Evolutionary conservation across 1,140 invertebrate genomes (phyloP).

Genomic region (Acyrthosiphon pisum): DNA sequence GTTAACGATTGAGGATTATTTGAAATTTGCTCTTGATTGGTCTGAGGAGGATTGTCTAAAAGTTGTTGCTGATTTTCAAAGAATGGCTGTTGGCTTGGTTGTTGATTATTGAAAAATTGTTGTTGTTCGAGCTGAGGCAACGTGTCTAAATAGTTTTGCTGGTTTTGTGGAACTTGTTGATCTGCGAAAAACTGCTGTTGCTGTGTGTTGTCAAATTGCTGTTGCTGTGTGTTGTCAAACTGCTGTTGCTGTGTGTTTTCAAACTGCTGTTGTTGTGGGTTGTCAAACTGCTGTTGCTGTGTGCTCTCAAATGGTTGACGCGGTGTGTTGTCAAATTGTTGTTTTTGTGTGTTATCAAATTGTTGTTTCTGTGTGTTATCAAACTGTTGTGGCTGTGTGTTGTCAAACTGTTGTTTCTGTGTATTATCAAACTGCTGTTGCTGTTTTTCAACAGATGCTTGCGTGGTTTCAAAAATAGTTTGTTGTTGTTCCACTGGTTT

Average conservation of each 20-base stretch:
- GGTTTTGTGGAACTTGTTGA: slow-evolving; percentile 26
- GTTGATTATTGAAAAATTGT: slow-evolving; percentile 35
- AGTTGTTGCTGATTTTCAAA: slow-evolving; percentile 46
- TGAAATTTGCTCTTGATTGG: not conserved
- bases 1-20: not conserved
- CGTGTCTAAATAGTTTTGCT: slow-evolving; percentile 22
- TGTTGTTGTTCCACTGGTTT: slow-evolving; percentile 25
- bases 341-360: not conserved
- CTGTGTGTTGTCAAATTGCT: slow-evolving; percentile 11
- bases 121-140: slow-evolving; percentile 1
- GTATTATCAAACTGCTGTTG: slow-evolving; percentile 13
- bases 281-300: not conserved
- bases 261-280: not conserved
- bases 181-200: slow-evolving; percentile 42
- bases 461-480: not conserved
- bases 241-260: not conserved
- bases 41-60: not conserved
- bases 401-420: not conserved
- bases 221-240: slow-evolving; percentile 1
- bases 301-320: not conserved
- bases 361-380: not conserved
- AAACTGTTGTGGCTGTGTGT: not conserved
- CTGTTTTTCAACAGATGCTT: not conserved
- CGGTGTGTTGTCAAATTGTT: not conserved
- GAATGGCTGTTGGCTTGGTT: slow-evolving; percentile 8